A percentile compares a stretch with the other conserved stretches of the same genome.
These are phyloP conservation scores for Biston stratarius DNA, from an alignment of 2,888 invertebrate species.

Conservation along the genomic window DNA sequence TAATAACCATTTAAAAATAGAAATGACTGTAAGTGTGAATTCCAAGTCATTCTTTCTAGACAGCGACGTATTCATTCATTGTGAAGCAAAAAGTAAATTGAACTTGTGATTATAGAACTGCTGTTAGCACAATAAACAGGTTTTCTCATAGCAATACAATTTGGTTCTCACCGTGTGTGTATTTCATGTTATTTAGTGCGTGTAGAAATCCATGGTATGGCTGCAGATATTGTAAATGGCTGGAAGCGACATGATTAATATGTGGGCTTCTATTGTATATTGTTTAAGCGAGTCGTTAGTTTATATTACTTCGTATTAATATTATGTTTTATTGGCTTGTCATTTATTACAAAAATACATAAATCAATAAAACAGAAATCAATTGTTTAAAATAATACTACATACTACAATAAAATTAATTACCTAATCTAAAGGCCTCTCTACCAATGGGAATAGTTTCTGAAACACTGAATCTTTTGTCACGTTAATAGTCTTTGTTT, in stretches of 20 bases:
- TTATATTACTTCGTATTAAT: constrained; percentile 5
- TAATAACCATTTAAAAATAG: constrained; percentile 24
- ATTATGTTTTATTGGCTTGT: not conserved
- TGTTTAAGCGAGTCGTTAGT: constrained; percentile 23
- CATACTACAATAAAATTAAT: too few species aligned
- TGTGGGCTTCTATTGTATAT: constrained; percentile 28
- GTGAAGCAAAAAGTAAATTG: constrained; percentile 74
- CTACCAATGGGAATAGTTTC: too few species aligned
- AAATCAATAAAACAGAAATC: too few species aligned
- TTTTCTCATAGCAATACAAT: constrained; percentile 73
- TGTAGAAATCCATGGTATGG: constrained; percentile 62
- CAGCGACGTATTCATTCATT: constrained; percentile 58
- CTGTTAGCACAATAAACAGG: constrained; percentile 73
- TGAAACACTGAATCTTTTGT: too few species aligned
- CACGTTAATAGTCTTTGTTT: too few species aligned
- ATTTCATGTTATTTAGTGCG: constrained; percentile 62
- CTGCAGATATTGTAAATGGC: constrained; percentile 34
- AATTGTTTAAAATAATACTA: too few species aligned
- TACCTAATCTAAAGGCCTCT: too few species aligned
- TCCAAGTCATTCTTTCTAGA: constrained; percentile 56
- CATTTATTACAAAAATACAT: constrained; percentile 1
- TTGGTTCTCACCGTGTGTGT: constrained; percentile 68
- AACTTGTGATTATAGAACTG: constrained; percentile 67
- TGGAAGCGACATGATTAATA: constrained; percentile 34
- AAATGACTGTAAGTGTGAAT: constrained; percentile 42